Percentiles rank a stretch among this genome's conserved stretches.
Conservation (phyloP, 1,140 invertebrate genomes). For the Solenopsis fugax region DNA sequence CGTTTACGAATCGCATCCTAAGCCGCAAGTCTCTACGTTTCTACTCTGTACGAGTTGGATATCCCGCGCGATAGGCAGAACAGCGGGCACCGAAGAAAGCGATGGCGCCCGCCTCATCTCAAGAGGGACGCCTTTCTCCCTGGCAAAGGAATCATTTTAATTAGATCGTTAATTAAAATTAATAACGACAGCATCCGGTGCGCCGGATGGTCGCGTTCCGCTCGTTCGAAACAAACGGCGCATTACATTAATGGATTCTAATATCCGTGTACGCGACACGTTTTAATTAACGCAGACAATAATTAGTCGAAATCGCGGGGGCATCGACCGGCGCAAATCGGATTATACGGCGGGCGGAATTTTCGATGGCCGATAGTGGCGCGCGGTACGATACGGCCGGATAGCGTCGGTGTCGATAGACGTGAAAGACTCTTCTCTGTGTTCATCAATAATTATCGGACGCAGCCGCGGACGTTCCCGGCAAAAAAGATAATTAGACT, state of each 20-base stretch:
- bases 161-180: slow-evolving; percentile 70
- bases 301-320: slow-evolving; percentile 70
- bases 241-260: slow-evolving; percentile 73
- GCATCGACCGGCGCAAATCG: slow-evolving; percentile 68
- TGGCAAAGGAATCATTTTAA: slow-evolving; percentile 58
- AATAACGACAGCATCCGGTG: slow-evolving; percentile 41
- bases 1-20: no score
- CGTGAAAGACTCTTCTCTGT: slow-evolving; percentile 28
- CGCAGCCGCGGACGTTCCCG: neutral
- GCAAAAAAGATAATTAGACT: slow-evolving; percentile 35
- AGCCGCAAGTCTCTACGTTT: neutral
- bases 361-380: slow-evolving; percentile 46
- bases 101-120: neutral
- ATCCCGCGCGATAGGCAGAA: neutral
- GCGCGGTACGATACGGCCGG: neutral
- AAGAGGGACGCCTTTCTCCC: neutral
- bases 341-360: slow-evolving; percentile 66
- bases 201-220: slow-evolving; percentile 26
- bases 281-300: slow-evolving; percentile 75
- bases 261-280: slow-evolving; percentile 66
- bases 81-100: no score
- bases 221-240: slow-evolving; percentile 56
- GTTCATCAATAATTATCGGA: slow-evolving; percentile 41
- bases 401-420: neutral
- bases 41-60: neutral